Percentiles rank a stretch among this genome's conserved stretches.
Conservation (phyloP, 2,113 vertebrate species). For the Eolophus roseicapilla region DNA sequence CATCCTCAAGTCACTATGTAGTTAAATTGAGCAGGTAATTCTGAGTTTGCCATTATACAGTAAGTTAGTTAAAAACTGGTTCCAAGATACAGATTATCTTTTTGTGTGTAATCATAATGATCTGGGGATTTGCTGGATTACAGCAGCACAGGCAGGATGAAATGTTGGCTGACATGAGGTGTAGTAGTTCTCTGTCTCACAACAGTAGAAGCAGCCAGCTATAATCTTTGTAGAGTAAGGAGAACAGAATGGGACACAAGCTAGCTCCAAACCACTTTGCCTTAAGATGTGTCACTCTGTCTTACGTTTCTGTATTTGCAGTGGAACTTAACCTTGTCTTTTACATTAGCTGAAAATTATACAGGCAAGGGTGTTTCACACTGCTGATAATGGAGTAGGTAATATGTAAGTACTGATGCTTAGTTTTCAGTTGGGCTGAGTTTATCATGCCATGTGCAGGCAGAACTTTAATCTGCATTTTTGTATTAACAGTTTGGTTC, state of each 20-base stretch:
- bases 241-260: background rate
- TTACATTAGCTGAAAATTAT: background rate
- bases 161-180: background rate
- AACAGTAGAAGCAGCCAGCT: background rate
- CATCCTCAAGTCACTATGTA: rapidly evolving
- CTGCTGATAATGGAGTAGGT: background rate
- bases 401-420: rapidly evolving
- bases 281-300: background rate
- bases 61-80: background rate
- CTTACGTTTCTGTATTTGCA: background rate
- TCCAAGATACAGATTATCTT: background rate
- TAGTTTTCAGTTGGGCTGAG: background rate
- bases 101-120: background rate
- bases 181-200: background rate
- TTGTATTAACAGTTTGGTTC: background rate
- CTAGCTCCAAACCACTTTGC: background rate
- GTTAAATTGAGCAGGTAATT: background rate
- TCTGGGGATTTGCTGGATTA: background rate
- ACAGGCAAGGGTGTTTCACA: background rate
- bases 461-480: background rate
- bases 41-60: background rate
- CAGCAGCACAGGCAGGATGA: background rate
- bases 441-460: rapidly evolving
- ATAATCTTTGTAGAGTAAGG: background rate
- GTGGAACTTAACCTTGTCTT: background rate